Base-by-base conservation (phyloP, 1,140 invertebrate genomes). In the Pteromalus puparum region DNA sequence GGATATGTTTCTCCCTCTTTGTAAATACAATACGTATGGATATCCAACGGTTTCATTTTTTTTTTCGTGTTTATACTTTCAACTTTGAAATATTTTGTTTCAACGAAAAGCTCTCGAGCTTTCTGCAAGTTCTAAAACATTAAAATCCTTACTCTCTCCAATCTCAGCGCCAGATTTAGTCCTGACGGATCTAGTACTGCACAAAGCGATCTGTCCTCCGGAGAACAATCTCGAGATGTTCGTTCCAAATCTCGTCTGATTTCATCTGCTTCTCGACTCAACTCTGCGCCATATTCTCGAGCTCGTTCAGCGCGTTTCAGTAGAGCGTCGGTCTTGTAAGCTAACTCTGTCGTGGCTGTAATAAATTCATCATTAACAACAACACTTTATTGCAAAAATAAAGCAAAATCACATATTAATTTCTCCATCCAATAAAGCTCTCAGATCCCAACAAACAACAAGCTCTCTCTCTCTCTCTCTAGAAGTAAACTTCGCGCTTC, bases 151-250 rank as follows among this genome's bases (percentile, higher is more conserved):
- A 93, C 93, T 90, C 88, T 87, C 28, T 92, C 91, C 61, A 93
- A 88, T 24, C 89, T 87, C 46, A 94, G 87, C 70, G 93, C 92
- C 61, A 95, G 87, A 73, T 93, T 94, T 77, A 96, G 90, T 26
- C 94, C 94, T 48, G 94, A 92, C 18, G 95, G 93, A 86, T 96
- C 95, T 61, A 96, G 91, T 13, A 95, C 95, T 42, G 95, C 95
- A 89, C 95, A 96, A 5, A 96, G 93, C 18, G 94, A 93, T 73
- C 94, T 91, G 89, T 96, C 95, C 86, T 94, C 94, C 6, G 90
- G 83, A 21, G 91, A 89, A 87, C 96, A 96, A 84, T 94, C 93
- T 87, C 94, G 94, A 81, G 94, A 92, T 72, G 94, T 90, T 81
- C 90, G 90, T 76, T 95, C 94, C 68, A 96, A 91, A 84, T 96